phyloP scores from a whole-genome alignment of 2,888 invertebrate species.

The Polydesmus complanatus region DNA sequence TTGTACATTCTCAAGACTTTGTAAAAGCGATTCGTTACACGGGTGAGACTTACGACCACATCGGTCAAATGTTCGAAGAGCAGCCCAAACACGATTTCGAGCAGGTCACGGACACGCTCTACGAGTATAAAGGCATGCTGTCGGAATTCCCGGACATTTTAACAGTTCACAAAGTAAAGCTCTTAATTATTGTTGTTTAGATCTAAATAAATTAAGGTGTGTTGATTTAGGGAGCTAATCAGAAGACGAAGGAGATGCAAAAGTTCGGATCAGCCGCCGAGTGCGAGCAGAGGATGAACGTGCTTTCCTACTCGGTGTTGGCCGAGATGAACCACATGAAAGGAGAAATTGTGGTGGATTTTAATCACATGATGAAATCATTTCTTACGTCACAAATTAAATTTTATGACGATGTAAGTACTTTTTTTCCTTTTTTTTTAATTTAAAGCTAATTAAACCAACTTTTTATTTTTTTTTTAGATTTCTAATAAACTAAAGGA shows the following conservation, averaged over 20 bases:
- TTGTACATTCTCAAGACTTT: slow-evolving; percentile 31
- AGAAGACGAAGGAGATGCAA: slow-evolving; percentile 80
- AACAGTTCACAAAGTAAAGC: slow-evolving; percentile 64
- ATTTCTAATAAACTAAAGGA: background rate
- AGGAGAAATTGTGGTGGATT: slow-evolving; percentile 65
- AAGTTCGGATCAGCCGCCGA: slow-evolving; percentile 46
- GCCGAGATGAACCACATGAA: slow-evolving; percentile 93
- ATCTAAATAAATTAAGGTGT: background rate
- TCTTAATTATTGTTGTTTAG: background rate
- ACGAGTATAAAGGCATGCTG: slow-evolving; percentile 86
- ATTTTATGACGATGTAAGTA: slow-evolving; percentile 64
- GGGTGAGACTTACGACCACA: slow-evolving; percentile 75
- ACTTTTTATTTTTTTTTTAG: background rate
- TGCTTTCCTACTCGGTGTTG: slow-evolving; percentile 80
- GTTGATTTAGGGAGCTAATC: slow-evolving; percentile 48
- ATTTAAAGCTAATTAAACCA: slow-evolving; percentile 1
- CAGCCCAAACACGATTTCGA: slow-evolving; percentile 83
- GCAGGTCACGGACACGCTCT: slow-evolving; percentile 75
- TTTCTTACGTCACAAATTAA: slow-evolving; percentile 77
- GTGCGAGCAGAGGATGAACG: slow-evolving; percentile 69
- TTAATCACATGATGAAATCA: slow-evolving; percentile 68
- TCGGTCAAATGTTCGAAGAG: slow-evolving; percentile 77
- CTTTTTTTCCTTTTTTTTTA: background rate
- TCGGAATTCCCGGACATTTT: slow-evolving; percentile 80
- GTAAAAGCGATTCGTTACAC: slow-evolving; percentile 70